A percentile compares a stretch with the other conserved stretches of the same genome.
phyloP scores from a whole-genome alignment of 2,888 invertebrate species.

The Willowsia nigromaculata region DNA sequence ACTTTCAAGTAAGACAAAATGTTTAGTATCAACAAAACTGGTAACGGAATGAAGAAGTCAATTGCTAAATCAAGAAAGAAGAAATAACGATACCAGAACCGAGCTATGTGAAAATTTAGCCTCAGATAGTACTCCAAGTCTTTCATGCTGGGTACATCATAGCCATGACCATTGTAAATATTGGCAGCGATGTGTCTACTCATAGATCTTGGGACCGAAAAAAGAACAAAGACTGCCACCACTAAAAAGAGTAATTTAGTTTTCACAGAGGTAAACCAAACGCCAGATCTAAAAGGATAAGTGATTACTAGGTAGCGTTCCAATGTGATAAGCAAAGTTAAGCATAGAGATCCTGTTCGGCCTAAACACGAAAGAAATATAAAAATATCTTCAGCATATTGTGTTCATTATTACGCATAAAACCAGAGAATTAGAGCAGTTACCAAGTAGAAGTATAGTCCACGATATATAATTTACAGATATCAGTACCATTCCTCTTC shows the following conservation, averaged over 20 bases:
- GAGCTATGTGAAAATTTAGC: neutral
- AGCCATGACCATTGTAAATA: neutral
- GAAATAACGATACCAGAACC: neutral
- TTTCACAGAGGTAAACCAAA: neutral
- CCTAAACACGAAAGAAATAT: neutral
- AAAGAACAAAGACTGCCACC: neutral
- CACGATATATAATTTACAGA: neutral
- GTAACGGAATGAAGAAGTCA: slow-evolving; percentile 22
- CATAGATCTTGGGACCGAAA: neutral
- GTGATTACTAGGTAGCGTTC: neutral
- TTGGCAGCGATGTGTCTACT: neutral
- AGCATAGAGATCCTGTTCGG: neutral
- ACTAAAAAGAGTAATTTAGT: neutral
- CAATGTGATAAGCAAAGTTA: neutral
- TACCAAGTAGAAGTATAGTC: too few species aligned
- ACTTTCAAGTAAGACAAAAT: neutral
- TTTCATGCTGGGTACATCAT: neutral
- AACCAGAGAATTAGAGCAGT: too few species aligned
- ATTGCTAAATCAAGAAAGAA: neutral
- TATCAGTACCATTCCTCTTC: neutral
- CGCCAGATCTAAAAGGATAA: neutral
- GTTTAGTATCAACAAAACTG: slow-evolving; percentile 7
- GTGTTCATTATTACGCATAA: too few species aligned
- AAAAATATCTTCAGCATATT: too few species aligned
- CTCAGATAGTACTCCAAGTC: neutral